Conservation (phyloP, 2,888 invertebrate species). For the Clistopyga incitator region DNA sequence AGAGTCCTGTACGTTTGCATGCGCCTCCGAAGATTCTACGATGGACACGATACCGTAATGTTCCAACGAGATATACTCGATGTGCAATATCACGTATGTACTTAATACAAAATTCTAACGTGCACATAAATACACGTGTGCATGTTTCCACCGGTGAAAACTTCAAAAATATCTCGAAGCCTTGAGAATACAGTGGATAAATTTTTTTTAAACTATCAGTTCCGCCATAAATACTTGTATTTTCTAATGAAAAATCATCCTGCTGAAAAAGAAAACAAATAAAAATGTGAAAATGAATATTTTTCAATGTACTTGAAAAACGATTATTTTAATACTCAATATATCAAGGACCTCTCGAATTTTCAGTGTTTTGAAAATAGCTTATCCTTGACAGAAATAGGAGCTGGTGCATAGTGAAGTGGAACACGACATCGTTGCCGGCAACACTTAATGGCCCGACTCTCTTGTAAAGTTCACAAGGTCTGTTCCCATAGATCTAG, state of each 20-base stretch:
- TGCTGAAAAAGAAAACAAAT: no score
- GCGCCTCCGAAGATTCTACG: slow-evolving; percentile 21
- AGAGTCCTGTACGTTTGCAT: background rate
- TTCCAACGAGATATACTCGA: background rate
- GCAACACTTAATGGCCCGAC: slow-evolving; percentile 1
- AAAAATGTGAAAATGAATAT: no score
- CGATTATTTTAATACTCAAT: background rate
- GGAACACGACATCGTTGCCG: background rate
- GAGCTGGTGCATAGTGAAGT: background rate
- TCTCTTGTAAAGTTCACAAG: slow-evolving; percentile 7
- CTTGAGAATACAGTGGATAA: background rate
- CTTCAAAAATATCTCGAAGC: background rate
- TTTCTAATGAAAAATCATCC: no score
- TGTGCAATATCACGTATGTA: slow-evolving; percentile 9
- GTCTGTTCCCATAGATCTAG: background rate
- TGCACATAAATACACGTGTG: background rate
- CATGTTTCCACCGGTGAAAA: background rate
- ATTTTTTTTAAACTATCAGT: no score
- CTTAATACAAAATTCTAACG: background rate
- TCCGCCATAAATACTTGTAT: no score
- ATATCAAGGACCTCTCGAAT: background rate
- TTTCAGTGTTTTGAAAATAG: background rate
- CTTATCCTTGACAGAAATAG: background rate
- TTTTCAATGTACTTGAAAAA: no score
- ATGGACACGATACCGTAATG: slow-evolving; percentile 28